Percentiles rank a stretch among this genome's conserved stretches.
Evolutionary conservation across 2,113 vertebrate species (phyloP).

Genomic region (Trinectes maculatus): DNA sequence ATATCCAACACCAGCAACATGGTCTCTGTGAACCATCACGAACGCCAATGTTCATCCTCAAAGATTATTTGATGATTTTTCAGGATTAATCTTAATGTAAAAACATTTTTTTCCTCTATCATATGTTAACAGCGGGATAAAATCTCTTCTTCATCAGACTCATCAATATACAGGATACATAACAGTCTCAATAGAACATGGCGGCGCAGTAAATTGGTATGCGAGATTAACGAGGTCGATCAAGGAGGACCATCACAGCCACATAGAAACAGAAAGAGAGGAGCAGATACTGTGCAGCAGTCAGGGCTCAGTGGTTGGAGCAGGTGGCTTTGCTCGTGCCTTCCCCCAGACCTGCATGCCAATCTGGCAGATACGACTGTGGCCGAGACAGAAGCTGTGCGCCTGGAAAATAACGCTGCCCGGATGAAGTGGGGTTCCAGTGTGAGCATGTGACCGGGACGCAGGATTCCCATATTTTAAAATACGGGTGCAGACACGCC

Average conservation of each 20-base stretch:
- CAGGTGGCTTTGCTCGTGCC: conserved; percentile 19
- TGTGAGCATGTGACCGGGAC: background rate
- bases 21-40: conserved; percentile 1
- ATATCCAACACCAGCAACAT: conserved; percentile 17
- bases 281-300: background rate
- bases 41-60: too few relatives aligned
- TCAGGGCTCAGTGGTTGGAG: background rate
- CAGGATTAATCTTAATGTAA: too few relatives aligned
- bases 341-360: conserved; percentile 7
- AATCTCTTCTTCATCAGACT: too few relatives aligned
- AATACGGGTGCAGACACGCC: background rate
- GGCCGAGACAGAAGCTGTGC: background rate
- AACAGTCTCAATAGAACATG: too few relatives aligned
- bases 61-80: too few relatives aligned
- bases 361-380: conserved; percentile 7
- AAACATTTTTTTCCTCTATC: too few relatives aligned
- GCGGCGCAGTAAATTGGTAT: background rate
- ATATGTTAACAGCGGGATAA: too few relatives aligned
- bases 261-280: background rate
- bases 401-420: background rate
- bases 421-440: background rate
- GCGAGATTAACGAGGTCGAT: background rate
- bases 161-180: background rate
- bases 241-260: background rate
- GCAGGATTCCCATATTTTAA: too few relatives aligned